Conservation (phyloP, 2,113 vertebrate species). For the Ceuthmochares aereus region DNA sequence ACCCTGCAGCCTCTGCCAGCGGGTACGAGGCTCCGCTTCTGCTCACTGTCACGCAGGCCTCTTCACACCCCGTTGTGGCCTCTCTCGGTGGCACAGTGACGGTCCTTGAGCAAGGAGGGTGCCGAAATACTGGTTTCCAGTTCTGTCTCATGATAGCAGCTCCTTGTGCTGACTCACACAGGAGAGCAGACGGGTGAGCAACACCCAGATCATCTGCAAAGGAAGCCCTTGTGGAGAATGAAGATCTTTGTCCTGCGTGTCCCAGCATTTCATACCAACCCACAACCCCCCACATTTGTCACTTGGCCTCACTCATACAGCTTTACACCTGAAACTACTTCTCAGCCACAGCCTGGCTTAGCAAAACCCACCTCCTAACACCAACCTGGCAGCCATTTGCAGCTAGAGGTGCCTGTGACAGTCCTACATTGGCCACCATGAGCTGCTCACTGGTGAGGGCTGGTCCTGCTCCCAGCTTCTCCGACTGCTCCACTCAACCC, state of each 20-base stretch:
- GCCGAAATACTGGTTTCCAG: conserved; percentile 15
- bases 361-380: background rate
- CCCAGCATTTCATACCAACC: background rate
- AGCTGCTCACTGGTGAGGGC: background rate
- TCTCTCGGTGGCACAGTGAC: background rate
- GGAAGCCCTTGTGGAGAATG: background rate
- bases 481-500: accelerated
- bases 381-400: background rate
- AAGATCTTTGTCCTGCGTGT: background rate
- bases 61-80: background rate
- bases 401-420: background rate
- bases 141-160: background rate
- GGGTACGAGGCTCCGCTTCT: accelerated
- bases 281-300: background rate
- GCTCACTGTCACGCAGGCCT: accelerated
- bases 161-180: background rate
- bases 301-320: background rate
- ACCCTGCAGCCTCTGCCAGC: background rate
- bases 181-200: background rate
- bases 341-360: background rate
- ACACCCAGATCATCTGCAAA: accelerated
- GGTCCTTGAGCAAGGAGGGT: background rate
- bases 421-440: accelerated
- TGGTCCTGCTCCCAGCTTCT: accelerated
- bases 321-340: background rate